Conservation (phyloP, 92 coral and sea anemone genomes). For the Virgularia gustaviana region DNA sequence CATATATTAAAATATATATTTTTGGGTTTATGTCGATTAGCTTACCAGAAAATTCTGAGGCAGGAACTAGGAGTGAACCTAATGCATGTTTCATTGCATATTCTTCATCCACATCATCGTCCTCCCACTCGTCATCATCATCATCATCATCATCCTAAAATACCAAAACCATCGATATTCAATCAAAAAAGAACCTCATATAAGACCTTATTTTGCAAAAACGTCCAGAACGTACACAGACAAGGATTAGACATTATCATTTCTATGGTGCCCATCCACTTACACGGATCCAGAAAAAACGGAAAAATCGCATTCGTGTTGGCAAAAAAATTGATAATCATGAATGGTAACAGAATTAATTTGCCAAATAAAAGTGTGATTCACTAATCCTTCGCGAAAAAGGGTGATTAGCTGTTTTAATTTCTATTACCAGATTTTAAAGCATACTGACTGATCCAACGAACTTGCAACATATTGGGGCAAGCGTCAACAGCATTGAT, state of each 20-base stretch:
- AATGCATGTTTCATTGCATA: conserved; percentile 54
- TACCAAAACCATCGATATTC: neutral
- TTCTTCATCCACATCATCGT: conserved; percentile 68
- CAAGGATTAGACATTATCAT: too few relatives aligned
- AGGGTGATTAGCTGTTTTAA: too few relatives aligned
- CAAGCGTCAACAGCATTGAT: too few relatives aligned
- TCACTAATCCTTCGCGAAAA: neutral
- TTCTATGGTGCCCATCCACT: too few relatives aligned
- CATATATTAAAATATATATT: too few relatives aligned
- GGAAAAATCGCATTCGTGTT: too few relatives aligned
- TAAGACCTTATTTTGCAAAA: neutral
- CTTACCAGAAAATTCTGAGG: conserved; percentile 75
- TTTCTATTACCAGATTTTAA: too few relatives aligned
- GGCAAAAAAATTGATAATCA: neutral
- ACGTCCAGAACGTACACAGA: too few relatives aligned
- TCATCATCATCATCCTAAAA: conserved; percentile 83
- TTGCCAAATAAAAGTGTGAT: neutral
- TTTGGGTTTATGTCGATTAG: too few relatives aligned
- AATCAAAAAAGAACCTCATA: neutral
- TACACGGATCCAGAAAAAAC: too few relatives aligned
- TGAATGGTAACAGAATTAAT: neutral
- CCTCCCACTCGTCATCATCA: conserved; percentile 71
- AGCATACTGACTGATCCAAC: too few relatives aligned
- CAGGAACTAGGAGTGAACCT: conserved; percentile 75
- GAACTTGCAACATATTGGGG: too few relatives aligned